phyloP scores from a whole-genome alignment of 2,888 invertebrate genomes.

The Cremastobaeus sp. region DNA sequence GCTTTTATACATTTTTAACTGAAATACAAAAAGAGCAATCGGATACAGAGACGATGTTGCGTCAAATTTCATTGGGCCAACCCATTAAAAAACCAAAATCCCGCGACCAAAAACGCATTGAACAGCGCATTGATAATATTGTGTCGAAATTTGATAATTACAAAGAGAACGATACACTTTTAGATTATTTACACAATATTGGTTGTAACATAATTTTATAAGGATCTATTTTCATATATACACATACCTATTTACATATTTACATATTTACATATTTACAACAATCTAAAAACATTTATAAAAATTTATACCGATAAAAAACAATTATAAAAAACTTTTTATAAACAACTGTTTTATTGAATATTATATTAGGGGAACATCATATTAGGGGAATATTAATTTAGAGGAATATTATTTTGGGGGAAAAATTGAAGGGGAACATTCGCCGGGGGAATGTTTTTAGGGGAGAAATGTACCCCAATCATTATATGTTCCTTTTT shows the following conservation, averaged over 20 bases:
- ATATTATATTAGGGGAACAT: constrained; percentile 2
- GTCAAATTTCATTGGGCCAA: too few relatives aligned
- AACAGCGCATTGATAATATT: not conserved
- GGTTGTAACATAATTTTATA: not conserved
- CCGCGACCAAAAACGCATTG: not conserved
- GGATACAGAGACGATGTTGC: too few relatives aligned
- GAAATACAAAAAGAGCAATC: too few relatives aligned
- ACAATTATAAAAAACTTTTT: too few relatives aligned
- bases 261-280: too few relatives aligned
- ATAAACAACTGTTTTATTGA: too few relatives aligned
- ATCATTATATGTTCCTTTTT: too few relatives aligned
- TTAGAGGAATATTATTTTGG: too few relatives aligned
- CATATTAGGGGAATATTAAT: not conserved
- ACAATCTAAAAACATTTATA: too few relatives aligned
- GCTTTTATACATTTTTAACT: constrained; percentile 12
- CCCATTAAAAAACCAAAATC: not conserved
- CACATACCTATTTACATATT: too few relatives aligned
- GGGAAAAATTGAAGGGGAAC: not conserved
- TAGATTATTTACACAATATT: constrained; percentile 3
- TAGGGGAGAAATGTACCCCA: constrained; percentile 6
- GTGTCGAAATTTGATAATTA: not conserved
- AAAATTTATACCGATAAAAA: too few relatives aligned
- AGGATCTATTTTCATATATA: too few relatives aligned
- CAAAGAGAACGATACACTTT: constrained; percentile 1
- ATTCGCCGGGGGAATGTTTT: constrained; percentile 1